Conservation (phyloP, 2,888 invertebrate species). For the Hirtodrosophila duncani region DNA sequence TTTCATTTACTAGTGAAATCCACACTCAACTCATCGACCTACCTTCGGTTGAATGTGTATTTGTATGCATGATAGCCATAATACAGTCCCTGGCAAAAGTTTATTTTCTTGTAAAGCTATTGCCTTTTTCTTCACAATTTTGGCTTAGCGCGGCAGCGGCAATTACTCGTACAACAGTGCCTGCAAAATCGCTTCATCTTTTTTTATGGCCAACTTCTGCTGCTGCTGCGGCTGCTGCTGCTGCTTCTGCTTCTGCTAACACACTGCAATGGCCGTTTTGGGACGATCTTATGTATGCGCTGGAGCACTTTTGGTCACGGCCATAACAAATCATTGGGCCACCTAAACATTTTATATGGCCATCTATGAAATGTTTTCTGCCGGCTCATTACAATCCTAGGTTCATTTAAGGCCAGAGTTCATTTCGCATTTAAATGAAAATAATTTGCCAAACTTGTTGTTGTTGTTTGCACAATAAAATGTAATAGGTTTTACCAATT, state of each 20-base stretch:
- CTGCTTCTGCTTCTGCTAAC: too few relatives aligned
- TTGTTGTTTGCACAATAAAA: too few relatives aligned
- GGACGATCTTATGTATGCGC: constrained; percentile 50
- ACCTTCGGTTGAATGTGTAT: too few relatives aligned
- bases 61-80: too few relatives aligned
- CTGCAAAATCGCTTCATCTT: constrained; percentile 73
- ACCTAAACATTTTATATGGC: constrained; percentile 24
- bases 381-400: neutral
- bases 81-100: constrained; percentile 45
- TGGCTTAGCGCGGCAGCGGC: constrained; percentile 57
- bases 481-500: too few relatives aligned
- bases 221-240: too few relatives aligned
- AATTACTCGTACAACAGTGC: constrained; percentile 69
- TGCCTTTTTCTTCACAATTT: constrained; percentile 33
- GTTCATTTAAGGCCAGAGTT: too few relatives aligned
- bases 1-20: too few relatives aligned
- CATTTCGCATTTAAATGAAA: too few relatives aligned
- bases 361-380: constrained; percentile 30
- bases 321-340: constrained; percentile 66
- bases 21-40: too few relatives aligned
- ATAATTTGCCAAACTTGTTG: too few relatives aligned
- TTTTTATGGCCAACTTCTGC: constrained; percentile 67
- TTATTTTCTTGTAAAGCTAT: constrained; percentile 44
- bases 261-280: constrained; percentile 72
- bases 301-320: constrained; percentile 7